Evolutionary conservation across 2,113 vertebrate genomes (phyloP).

Genomic region (Gymnorhina tibicen): DNA sequence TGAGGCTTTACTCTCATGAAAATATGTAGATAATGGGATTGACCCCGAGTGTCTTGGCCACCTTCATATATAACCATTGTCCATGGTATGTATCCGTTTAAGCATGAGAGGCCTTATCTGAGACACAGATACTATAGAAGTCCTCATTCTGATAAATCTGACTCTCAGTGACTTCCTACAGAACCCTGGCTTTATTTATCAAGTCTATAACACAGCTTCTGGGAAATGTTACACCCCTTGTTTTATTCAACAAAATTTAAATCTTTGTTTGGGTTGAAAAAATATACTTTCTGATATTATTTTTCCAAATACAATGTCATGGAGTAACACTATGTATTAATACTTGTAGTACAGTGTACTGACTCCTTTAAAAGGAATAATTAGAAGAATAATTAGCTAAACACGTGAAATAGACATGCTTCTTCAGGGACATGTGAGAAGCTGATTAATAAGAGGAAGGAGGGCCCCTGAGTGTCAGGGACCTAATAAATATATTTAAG

Average conservation of each 20-base stretch:
- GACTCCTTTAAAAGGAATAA: not conserved
- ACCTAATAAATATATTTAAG: slow-evolving; percentile 45
- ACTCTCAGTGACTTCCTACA: not conserved
- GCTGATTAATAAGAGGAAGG: not conserved
- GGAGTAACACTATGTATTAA: not conserved
- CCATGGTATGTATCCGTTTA: not conserved
- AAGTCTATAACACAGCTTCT: not conserved
- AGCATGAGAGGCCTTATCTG: not conserved
- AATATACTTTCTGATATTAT: not conserved
- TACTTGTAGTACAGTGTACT: not conserved
- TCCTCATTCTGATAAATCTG: not conserved
- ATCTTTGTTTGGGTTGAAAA: not conserved
- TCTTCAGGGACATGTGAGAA: not conserved
- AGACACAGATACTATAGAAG: not conserved
- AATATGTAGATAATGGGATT: not conserved
- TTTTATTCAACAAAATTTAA: not conserved
- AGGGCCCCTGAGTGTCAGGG: not conserved
- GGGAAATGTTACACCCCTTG: not conserved
- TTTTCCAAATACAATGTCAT: not conserved
- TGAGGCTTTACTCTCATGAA: not conserved
- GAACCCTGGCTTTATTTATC: not conserved
- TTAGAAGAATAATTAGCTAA: slow-evolving; percentile 43
- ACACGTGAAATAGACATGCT: not conserved
- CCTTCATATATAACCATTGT: not conserved
- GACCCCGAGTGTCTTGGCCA: not conserved